Conservation (phyloP, 2,113 vertebrate species). For the Cephalopterus ornatus region DNA sequence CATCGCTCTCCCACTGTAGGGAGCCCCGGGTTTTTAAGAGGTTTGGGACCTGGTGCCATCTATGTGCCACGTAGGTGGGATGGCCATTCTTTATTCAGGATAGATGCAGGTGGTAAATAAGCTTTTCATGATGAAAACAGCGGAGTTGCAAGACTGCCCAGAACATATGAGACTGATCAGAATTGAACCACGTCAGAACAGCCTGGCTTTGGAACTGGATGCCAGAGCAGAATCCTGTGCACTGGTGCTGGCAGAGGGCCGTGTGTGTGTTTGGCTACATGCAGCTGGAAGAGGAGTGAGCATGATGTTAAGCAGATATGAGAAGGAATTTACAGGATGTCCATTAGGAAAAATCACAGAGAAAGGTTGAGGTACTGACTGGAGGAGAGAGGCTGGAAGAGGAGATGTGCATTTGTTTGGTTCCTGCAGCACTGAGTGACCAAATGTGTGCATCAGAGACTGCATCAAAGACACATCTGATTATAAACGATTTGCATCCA, state of each 20-base stretch:
- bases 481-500: neutral
- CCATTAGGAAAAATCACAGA: neutral
- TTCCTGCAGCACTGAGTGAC: neutral
- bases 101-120: neutral
- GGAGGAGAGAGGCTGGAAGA: neutral
- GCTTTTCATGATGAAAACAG: neutral
- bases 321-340: neutral
- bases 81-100: neutral
- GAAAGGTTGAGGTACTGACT: neutral
- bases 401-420: neutral
- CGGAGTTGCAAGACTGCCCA: neutral
- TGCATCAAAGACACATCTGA: neutral
- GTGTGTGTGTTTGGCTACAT: neutral
- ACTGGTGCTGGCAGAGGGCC: neutral
- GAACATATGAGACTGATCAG: neutral
- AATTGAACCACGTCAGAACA: neutral
- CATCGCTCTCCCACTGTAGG: rapidly evolving
- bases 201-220: neutral
- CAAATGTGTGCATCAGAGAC: neutral
- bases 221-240: neutral
- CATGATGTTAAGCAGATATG: neutral
- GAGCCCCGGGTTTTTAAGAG: rapidly evolving
- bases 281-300: neutral
- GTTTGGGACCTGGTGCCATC: neutral
- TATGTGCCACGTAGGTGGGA: neutral